Evolutionary conservation across 2,797 vertebrate species (phyloP), one percentile per base, ranked within the genome.

Genomic region (Alca torda): DNA sequence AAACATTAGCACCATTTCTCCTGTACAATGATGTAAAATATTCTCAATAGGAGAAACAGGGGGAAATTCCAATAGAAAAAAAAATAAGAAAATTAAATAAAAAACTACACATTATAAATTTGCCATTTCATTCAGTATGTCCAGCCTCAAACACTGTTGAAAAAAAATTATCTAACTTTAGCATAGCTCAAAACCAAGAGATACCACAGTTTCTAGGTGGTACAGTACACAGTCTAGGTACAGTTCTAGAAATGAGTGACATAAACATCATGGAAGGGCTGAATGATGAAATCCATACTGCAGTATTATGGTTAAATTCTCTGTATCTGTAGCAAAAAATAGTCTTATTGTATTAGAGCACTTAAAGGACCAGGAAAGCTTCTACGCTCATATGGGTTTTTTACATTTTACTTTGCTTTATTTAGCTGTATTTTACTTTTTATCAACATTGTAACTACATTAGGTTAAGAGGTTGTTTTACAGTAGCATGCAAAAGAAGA

Each of bases 1-100:
- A 96, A 93, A 94, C 70, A 95, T 94, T 88, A 93, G 82, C 93
- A 91, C 26, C 30, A 86, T 56, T 96, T 91, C 70, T 91, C 61
- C 78, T 41, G 31, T 83, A 80, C 56, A 93, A 72, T 77, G 85
- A 93, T 61, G 69, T 30, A 89, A 91, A 97, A 85, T 59, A 78
- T 6, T 81, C 53, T 64, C 78, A 90, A 57, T 12, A 79, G 53
- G 41, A 89, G 33, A 90, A 43, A 72, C 0, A 21, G 20, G 23
- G 13, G 10, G 12, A 2, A 74, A 72, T 76, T 87, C 41, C 35
- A 92, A 57, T 4, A 46, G 14, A 4, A 21, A n/a, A 63, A 43
- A 81, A 68, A 41, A 61, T 7, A n/a, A 21, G 23, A 60, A 57
- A 67, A 18, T 23, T 10, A 4, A 59, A 48, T 23, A 43, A 37